Conservation (phyloP, 2,797 vertebrate species). For the Octomys mimax region DNA sequence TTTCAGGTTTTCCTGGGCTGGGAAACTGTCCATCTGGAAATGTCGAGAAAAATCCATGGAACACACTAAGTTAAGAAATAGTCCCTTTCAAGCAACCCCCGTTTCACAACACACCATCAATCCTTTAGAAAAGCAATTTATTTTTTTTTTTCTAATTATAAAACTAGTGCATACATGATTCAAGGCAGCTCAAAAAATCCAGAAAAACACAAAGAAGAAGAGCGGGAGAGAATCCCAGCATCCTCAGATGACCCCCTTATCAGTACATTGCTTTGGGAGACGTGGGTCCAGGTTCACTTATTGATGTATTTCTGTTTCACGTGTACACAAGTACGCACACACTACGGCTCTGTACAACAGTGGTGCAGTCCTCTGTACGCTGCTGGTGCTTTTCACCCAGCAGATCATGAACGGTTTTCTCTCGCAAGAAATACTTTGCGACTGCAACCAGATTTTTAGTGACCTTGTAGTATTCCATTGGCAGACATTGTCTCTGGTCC, state of each 20-base stretch:
- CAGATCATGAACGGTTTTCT: neutral
- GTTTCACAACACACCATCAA: slow-evolving; percentile 59
- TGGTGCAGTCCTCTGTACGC: neutral
- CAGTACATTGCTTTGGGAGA: slow-evolving; percentile 12
- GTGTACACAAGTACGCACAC: neutral
- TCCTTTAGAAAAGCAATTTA: slow-evolving; percentile 9
- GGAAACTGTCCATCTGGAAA: neutral
- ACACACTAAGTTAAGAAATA: neutral
- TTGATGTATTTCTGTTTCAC: neutral
- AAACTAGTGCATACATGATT: slow-evolving; percentile 40
- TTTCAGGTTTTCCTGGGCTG: neutral
- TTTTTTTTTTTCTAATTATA: slow-evolving; percentile 68
- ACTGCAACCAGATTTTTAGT: neutral
- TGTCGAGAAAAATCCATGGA: neutral
- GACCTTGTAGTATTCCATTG: neutral
- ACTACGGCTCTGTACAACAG: neutral
- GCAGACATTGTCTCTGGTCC: neutral
- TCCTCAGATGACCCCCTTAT: neutral
- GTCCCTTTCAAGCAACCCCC: neutral
- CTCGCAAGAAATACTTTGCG: neutral
- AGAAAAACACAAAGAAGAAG: slow-evolving; percentile 32
- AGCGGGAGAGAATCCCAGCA: neutral
- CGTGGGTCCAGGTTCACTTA: neutral
- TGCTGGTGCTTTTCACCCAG: neutral
- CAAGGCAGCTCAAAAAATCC: slow-evolving; percentile 29